These are phyloP conservation scores for Enteromius thamalakanensis DNA, from an alignment of 2,797 vertebrate species.

Conservation along the genomic window DNA sequence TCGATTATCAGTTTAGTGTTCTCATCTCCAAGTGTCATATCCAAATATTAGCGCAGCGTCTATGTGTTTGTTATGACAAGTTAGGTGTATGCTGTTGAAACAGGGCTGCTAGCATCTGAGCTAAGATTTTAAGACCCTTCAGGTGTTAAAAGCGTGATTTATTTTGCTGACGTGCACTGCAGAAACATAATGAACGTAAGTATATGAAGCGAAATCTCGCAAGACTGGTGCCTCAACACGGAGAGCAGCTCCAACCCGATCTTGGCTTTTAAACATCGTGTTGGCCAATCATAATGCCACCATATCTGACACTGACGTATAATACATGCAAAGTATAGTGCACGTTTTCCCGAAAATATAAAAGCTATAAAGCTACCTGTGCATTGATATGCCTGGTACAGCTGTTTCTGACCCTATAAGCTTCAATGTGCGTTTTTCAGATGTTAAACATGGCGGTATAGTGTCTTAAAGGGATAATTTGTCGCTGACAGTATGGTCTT, in stretches of 20 bases:
- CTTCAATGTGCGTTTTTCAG: background rate
- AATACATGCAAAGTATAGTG: background rate
- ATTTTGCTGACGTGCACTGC: background rate
- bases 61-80: background rate
- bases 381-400: background rate
- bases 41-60: background rate
- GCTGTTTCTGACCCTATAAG: background rate
- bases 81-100: slow-evolving; percentile 8
- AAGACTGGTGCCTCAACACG: background rate
- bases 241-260: background rate
- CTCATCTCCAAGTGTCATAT: background rate
- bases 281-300: background rate
- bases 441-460: background rate
- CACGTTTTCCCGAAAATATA: background rate
- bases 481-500: background rate
- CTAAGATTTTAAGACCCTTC: background rate
- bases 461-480: background rate
- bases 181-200: background rate
- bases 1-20: background rate
- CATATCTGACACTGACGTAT: background rate
- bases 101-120: background rate
- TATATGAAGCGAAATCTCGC: background rate
- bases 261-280: background rate
- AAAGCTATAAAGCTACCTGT: background rate
- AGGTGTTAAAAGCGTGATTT: background rate